These are phyloP conservation scores for Leucophora obtusa DNA, from an alignment of 2,888 invertebrate species.

Conservation along the genomic window DNA sequence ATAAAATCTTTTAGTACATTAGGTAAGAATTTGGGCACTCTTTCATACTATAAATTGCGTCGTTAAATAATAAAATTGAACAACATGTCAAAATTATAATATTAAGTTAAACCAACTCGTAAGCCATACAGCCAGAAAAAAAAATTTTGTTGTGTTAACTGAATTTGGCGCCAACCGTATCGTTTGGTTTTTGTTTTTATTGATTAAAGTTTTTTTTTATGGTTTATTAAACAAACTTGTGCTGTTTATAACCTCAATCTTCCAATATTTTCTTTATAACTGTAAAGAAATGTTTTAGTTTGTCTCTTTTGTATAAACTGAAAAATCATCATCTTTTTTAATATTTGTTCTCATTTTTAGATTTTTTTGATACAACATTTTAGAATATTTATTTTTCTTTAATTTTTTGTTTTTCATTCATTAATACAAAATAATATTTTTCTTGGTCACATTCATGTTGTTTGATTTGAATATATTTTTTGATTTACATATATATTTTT, in stretches of 20 bases:
- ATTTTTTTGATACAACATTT: not conserved
- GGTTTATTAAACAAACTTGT: no score
- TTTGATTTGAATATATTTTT: not conserved
- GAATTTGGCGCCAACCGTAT: no score
- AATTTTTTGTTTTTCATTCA: constrained; percentile 19
- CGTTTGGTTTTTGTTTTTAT: no score
- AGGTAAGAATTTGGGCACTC: not conserved
- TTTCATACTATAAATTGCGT: constrained; percentile 1
- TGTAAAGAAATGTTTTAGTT: constrained; percentile 7
- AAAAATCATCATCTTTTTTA: constrained; percentile 20
- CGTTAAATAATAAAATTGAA: not conserved
- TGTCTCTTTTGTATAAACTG: constrained; percentile 12
- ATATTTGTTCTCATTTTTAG: constrained; percentile 12
- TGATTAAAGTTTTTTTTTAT: no score
- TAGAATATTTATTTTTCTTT: not conserved
- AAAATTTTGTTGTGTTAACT: no score
- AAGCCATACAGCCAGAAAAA: no score
- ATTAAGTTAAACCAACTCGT: not conserved
- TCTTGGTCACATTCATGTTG: constrained; percentile 22
- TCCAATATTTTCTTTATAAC: constrained; percentile 6
- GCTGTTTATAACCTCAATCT: constrained; percentile 28
- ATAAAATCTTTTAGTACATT: not conserved
- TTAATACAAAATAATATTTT: constrained; percentile 9
- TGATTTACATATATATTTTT: not conserved
- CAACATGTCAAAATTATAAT: not conserved